Percentiles rank a stretch among this genome's conserved stretches.
Evolutionary conservation across 2,888 invertebrate genomes (phyloP).

Genomic region (Drosophila formosana): DNA sequence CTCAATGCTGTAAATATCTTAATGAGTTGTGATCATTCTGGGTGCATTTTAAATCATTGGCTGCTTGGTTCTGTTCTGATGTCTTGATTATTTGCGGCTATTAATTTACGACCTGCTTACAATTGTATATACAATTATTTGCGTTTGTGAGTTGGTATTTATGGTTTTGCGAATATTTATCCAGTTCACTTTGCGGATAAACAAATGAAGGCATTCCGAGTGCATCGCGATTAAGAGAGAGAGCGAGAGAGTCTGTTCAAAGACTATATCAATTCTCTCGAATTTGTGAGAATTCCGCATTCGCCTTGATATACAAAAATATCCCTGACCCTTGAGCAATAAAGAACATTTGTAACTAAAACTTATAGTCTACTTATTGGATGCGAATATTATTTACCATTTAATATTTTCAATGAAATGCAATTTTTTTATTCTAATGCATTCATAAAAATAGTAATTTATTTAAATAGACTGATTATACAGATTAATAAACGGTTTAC

Average conservation of each 20-base stretch:
- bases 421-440: neutral
- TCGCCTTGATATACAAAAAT: conserved; percentile 17
- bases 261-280: neutral
- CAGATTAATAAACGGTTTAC: neutral
- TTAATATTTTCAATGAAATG: neutral
- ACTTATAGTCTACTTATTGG: conserved; percentile 14
- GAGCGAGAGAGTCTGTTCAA: neutral
- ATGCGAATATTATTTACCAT: neutral
- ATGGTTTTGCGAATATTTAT: conserved; percentile 61
- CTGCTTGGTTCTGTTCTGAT: conserved; percentile 1
- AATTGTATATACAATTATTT: conserved; percentile 61
- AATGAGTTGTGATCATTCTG: conserved; percentile 66
- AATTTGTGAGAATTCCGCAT: conserved; percentile 16
- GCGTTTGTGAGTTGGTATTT: conserved; percentile 53
- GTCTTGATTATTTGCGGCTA: conserved; percentile 43
- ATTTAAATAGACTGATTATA: no score
- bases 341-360: neutral
- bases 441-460: neutral
- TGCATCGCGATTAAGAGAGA: conserved; percentile 33
- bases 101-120: conserved; percentile 47
- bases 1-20: conserved; percentile 57
- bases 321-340: conserved; percentile 24
- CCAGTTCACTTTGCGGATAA: conserved; percentile 33
- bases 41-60: conserved; percentile 58
- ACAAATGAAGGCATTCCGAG: conserved; percentile 40